Percentiles rank a stretch among this genome's conserved stretches.
Evolutionary conservation across 2,888 invertebrate genomes (phyloP).

Genomic region (Neoaliturus tenellus): DNA sequence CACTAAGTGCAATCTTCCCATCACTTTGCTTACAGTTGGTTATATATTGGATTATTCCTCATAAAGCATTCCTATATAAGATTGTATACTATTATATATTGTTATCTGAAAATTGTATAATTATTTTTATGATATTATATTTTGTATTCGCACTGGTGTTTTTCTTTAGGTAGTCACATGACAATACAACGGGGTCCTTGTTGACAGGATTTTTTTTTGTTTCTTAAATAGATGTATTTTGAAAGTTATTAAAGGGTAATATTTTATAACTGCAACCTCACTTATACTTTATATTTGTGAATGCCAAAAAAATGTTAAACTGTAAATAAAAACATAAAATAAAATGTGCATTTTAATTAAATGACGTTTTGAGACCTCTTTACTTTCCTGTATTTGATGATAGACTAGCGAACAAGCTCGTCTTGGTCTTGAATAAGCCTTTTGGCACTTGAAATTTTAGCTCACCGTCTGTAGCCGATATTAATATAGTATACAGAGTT

Average conservation of each 20-base stretch:
- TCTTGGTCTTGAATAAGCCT: no score
- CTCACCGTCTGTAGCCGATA: no score
- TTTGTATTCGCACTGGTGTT: neutral
- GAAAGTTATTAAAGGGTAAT: neutral
- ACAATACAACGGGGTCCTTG: neutral
- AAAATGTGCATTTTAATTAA: neutral
- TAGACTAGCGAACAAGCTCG: no score
- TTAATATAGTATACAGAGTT: no score
- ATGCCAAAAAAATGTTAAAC: conserved; percentile 17
- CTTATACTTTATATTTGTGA: conserved; percentile 37
- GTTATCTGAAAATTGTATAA: neutral
- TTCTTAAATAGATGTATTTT: neutral
- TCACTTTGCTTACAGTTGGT: neutral
- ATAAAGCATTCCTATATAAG: conserved; percentile 18
- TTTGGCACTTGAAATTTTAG: no score
- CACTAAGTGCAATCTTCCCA: neutral
- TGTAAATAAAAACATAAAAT: conserved; percentile 36
- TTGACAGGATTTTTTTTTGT: neutral
- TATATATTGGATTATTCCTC: conserved; percentile 1
- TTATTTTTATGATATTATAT: neutral
- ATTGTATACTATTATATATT: neutral
- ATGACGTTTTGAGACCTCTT: no score
- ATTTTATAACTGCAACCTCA: neutral
- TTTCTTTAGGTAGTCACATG: neutral
- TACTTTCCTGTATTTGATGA: no score